Conservation (phyloP, 2,888 invertebrate species). For the Drosophila aldrichi region DNA sequence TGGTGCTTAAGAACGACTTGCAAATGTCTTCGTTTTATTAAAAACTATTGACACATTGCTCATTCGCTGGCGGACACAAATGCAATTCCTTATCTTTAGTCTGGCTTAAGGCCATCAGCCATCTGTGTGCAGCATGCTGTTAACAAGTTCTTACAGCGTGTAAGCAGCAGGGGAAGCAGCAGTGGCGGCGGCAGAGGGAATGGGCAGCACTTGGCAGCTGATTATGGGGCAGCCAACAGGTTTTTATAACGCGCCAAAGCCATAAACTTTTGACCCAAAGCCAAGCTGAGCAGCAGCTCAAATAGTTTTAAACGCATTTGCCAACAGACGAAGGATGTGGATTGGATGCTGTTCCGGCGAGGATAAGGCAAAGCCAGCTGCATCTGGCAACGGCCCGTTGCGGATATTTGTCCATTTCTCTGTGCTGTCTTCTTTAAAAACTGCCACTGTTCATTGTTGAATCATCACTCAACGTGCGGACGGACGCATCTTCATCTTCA, state of each 20-base stretch:
- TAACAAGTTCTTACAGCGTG: slow-evolving; percentile 63
- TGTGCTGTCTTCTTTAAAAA: slow-evolving; percentile 43
- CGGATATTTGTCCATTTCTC: slow-evolving; percentile 38
- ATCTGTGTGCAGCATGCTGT: slow-evolving; percentile 52
- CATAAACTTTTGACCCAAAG: slow-evolving; percentile 78
- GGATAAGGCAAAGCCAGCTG: slow-evolving; percentile 18
- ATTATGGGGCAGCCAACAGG: slow-evolving; percentile 68
- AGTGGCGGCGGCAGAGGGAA: slow-evolving; percentile 1
- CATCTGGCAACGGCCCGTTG: slow-evolving; percentile 14
- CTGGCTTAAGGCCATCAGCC: slow-evolving; percentile 28
- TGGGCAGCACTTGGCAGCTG: slow-evolving; percentile 51
- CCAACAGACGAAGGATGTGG: slow-evolving; percentile 31
- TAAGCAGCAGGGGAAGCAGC: slow-evolving; percentile 37
- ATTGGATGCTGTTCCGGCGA: background rate
- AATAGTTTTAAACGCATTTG: slow-evolving; percentile 74
- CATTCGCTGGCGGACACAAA: slow-evolving; percentile 6
- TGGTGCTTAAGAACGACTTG: background rate
- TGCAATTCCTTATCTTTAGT: slow-evolving; percentile 15
- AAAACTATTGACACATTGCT: background rate
- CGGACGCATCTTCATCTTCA: slow-evolving; percentile 20
- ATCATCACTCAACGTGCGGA: slow-evolving; percentile 66
- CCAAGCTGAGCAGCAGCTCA: slow-evolving; percentile 74
- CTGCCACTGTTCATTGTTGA: slow-evolving; percentile 78
- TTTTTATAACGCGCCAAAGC: slow-evolving; percentile 72
- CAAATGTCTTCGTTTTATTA: background rate